These are phyloP conservation scores for Arge pagana DNA, from an alignment of 2,888 invertebrate genomes.

Conservation along the genomic window DNA sequence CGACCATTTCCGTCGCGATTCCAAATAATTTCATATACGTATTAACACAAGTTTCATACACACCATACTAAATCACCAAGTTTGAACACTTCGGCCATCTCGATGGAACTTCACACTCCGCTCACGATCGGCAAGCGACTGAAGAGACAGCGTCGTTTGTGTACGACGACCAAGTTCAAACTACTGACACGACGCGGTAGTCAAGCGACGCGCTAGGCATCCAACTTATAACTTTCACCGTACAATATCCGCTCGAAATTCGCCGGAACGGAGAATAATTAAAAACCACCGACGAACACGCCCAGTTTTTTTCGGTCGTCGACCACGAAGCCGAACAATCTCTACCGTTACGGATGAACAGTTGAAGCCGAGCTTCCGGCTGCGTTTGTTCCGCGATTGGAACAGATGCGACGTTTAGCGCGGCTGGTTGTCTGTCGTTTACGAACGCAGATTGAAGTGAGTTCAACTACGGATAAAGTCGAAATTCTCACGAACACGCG, in stretches of 20 bases:
- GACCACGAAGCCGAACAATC: too few relatives aligned
- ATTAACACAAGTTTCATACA: slow-evolving; percentile 50
- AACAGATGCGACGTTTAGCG: slow-evolving; percentile 15
- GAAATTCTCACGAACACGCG: too few relatives aligned
- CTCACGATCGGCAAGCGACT: slow-evolving; percentile 54
- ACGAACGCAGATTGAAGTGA: too few relatives aligned
- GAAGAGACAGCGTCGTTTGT: slow-evolving; percentile 50
- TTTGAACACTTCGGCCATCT: slow-evolving; percentile 66
- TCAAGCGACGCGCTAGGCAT: slow-evolving; percentile 29
- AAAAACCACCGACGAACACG: too few relatives aligned
- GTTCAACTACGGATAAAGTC: too few relatives aligned
- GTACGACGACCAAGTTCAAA: slow-evolving; percentile 47
- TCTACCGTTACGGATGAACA: slow-evolving; percentile 14
- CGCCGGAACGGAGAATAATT: too few relatives aligned
- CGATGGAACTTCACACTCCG: slow-evolving; percentile 31
- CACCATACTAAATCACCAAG: slow-evolving; percentile 74
- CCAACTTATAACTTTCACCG: too few relatives aligned
- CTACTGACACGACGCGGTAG: slow-evolving; percentile 33
- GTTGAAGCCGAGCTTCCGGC: slow-evolving; percentile 29
- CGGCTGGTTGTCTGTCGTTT: too few relatives aligned
- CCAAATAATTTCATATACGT: neutral
- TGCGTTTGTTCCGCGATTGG: slow-evolving; percentile 27
- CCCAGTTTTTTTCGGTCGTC: too few relatives aligned
- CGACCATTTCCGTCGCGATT: neutral
- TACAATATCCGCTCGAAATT: too few relatives aligned